These are phyloP conservation scores for Panagrolaimus sp. DNA, from an alignment of 1,140 invertebrate species.

Conservation along the genomic window DNA sequence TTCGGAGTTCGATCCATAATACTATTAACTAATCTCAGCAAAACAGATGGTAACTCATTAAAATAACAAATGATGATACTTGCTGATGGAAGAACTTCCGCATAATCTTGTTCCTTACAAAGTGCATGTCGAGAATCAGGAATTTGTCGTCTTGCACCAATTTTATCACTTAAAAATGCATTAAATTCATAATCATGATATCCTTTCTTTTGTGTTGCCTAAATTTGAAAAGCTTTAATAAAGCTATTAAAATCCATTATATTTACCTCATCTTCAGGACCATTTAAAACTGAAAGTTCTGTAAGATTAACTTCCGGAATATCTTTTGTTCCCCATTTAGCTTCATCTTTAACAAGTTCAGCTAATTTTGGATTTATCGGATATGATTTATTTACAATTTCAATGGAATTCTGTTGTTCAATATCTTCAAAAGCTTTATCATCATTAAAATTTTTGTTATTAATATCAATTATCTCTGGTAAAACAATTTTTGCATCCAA, in stretches of 20 bases:
- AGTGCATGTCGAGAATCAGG: constrained; percentile 80
- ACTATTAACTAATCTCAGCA: constrained; percentile 87
- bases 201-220: constrained; percentile 69
- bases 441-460: not conserved
- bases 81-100: constrained; percentile 66
- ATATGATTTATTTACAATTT: constrained; percentile 13
- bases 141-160: constrained; percentile 72
- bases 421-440: not conserved
- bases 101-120: constrained; percentile 68
- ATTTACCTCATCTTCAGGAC: constrained; percentile 3
- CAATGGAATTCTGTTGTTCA: not conserved
- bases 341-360: constrained; percentile 10
- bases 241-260: not conserved
- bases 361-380: constrained; percentile 3
- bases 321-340: not conserved
- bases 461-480: no score
- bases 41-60: constrained; percentile 90
- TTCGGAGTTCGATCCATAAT: constrained; percentile 85
- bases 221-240: not conserved
- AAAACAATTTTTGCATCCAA: constrained; percentile 1
- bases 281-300: constrained; percentile 11
- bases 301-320: constrained; percentile 14
- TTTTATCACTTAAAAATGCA: constrained; percentile 76
- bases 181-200: constrained; percentile 86
- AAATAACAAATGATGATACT: constrained; percentile 92